Evolutionary conservation across 2,888 invertebrate genomes (phyloP).

Genomic region (Protonemura montana): DNA sequence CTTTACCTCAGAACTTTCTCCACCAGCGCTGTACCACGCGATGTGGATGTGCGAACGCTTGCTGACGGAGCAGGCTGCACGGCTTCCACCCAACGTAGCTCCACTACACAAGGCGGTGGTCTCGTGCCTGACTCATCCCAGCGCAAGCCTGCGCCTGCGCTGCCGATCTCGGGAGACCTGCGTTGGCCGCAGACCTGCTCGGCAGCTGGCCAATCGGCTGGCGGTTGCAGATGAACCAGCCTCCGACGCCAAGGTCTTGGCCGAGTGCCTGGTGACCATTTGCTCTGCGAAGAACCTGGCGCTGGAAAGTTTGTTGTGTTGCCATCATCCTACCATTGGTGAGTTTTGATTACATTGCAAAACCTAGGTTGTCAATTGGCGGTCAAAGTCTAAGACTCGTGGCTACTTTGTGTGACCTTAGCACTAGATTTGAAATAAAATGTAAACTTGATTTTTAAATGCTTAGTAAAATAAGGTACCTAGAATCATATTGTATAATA

Average conservation of each 20-base stretch:
- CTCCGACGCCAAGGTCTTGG: conserved; percentile 56
- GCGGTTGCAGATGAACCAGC: conserved; percentile 53
- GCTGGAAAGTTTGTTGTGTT: conserved; percentile 72
- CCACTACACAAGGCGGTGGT: conserved; percentile 77
- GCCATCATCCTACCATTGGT: conserved; percentile 78
- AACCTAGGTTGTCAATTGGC: conserved; percentile 58
- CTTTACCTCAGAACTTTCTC: no score
- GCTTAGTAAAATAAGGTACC: no score
- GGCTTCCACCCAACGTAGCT: conserved; percentile 70
- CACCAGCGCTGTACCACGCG: conserved; percentile 70
- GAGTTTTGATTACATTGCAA: no score
- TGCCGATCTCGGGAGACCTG: conserved; percentile 66
- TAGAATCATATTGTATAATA: no score
- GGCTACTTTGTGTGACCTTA: conserved; percentile 66
- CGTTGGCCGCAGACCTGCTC: conserved; percentile 70
- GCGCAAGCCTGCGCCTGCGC: conserved; percentile 67
- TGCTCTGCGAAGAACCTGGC: conserved; percentile 63
- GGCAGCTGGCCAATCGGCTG: conserved; percentile 66
- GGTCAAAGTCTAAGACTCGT: conserved; percentile 67
- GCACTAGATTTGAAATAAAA: no score
- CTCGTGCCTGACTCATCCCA: conserved; percentile 70
- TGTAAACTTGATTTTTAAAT: no score
- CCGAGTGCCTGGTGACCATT: conserved; percentile 58
- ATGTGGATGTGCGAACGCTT: conserved; percentile 77
- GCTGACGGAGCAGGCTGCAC: conserved; percentile 72